Base-by-base conservation (phyloP, 1,140 invertebrate genomes). In the Popillia japonica region DNA sequence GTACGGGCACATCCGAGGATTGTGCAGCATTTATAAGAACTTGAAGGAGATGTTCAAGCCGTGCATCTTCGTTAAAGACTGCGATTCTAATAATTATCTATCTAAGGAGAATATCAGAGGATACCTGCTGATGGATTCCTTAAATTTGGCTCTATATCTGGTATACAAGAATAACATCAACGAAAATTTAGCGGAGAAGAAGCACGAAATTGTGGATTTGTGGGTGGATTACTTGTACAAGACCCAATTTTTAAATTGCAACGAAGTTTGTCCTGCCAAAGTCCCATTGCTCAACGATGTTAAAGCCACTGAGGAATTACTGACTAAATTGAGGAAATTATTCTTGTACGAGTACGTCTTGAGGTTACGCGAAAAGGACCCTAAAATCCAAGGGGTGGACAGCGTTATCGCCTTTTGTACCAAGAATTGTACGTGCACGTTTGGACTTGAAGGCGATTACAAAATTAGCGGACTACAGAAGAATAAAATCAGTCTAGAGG, bases 211-310 rank as follows among this genome's bases (percentile, higher is more conserved):
- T 7, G 11, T 68, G 6, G 61, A 68, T 27, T 7, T 68, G 22
- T 68, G 61, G 61, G 61, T 27, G 11, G 22, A 68, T 68, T 68
- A 68, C 14, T 8, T 68, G 7, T 68, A 68, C 27, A 68, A 68
- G 22, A 68, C 61, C 4, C 61, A 68, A 22, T 68, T 68, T 27
- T 14, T 68, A 22, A 34, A 23, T 68, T 68, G 61, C 27, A 23
- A 68, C 11, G 61, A 68, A 23, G 22, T 68, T 0, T 68, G 11
- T 27, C 17, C 22, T 27, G 22, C 7, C 2, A 23, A 14, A 27
- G 4, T 17, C 3, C 48, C 48, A 0, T 14, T 27, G 3, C 20
- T 68, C 3, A 3, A 34, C 20, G 14, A 68, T 22, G 14, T 68
- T 20, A 68, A 34, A 11, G 0, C 10, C 1, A 68, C 27, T 7